Evolutionary conservation across 2,113 vertebrate species (phyloP).

Genomic region (Cervus canadensis): DNA sequence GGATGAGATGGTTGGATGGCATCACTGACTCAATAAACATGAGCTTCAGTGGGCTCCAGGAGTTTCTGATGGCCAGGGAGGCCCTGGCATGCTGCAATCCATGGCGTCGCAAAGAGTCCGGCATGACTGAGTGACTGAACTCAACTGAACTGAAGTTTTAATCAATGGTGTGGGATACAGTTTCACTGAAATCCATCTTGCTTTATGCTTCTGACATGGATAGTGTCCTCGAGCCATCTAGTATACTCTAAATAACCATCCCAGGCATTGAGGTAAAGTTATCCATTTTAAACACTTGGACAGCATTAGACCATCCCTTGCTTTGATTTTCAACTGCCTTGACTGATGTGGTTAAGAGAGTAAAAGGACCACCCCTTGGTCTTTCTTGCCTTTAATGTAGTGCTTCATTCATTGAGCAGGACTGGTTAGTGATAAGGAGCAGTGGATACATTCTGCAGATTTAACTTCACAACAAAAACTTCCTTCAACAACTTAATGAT

Average conservation of each 20-base stretch:
- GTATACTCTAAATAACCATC: neutral
- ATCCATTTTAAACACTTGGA: neutral
- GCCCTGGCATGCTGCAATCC: neutral
- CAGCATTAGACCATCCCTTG: neutral
- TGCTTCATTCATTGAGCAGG: neutral
- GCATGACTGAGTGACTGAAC: neutral
- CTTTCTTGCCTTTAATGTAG: neutral
- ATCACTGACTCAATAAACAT: rapidly evolving
- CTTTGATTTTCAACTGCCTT: neutral
- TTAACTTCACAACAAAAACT: neutral
- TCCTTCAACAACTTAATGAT: neutral
- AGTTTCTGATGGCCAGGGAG: neutral
- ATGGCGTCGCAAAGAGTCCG: neutral
- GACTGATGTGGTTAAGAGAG: neutral
- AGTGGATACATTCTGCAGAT: neutral
- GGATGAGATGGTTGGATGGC: neutral
- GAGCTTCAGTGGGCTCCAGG: neutral
- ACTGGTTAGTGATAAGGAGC: neutral
- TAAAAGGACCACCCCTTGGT: neutral
- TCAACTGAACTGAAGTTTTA: neutral
- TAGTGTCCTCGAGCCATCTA: neutral
- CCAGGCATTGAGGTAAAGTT: neutral
- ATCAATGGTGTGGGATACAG: neutral
- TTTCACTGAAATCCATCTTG: neutral
- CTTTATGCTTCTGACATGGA: neutral